Base-by-base conservation (phyloP, 2,113 vertebrate genomes). In the Tupaia chinensis region DNA sequence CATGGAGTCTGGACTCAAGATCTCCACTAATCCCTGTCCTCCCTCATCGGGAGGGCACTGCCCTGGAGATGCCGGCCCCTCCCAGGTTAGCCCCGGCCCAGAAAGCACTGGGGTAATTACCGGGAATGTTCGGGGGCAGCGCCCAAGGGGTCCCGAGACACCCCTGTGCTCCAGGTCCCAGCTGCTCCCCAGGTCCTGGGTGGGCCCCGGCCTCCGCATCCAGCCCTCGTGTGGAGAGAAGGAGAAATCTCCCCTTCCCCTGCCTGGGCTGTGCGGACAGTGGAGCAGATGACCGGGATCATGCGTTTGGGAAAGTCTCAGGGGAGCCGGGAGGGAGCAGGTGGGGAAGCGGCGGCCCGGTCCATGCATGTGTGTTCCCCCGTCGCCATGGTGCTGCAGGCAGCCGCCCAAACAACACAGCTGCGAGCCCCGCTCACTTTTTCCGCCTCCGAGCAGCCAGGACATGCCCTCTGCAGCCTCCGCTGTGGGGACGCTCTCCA, bases 371-470 rank as follows among this genome's bases (percentile, higher is more conserved):
- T 97, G 96, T 97, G 56, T 97, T 95, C 89, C 61, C 63, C 72
- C 1, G 97, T 96, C 89, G 89, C 87, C 96, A 96, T 92, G 96
- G 96, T 1, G 91, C 74, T 88, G 61, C 91, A 91, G 96, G 96
- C 96, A 95, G 95, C 20, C 2, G 74, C 93, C 96, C 96, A 97
- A 95, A 97, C 96, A 96, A 92, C 69, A 93, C 96, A 89, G 92
- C 95, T 97, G 65, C 94, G 2, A 16, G 91, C 22, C 94, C 97
- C 96, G 91, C 77, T 98, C 96, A 93, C 77, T 93, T 96, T 96
- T 96, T 97, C 97, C 91, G 70, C 96, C 93, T 91, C 80, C 2
- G 89, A 92, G 96, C 81, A 89, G 94, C 91, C 94, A 65, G 87
- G 94, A 95, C 92, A 81, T 89, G 95, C 95, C 89, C 91, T 91